A percentile compares a stretch with the other conserved stretches of the same genome.
Conservation (phyloP, 2,113 vertebrate genomes). For the Taxidea taxus region DNA sequence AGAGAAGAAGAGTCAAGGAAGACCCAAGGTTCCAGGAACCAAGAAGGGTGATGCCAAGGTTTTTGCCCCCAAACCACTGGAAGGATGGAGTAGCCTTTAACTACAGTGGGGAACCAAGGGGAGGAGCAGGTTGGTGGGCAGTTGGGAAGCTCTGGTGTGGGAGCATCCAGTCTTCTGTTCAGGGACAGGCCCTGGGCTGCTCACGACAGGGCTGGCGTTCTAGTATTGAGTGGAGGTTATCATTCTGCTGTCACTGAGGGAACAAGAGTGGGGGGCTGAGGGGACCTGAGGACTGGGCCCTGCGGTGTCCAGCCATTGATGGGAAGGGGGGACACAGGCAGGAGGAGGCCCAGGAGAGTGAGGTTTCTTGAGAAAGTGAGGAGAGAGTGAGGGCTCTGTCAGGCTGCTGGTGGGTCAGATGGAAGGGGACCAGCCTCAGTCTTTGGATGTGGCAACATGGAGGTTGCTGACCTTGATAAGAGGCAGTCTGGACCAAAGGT, state of each 20-base stretch:
- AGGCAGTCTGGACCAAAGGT: background rate
- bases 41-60: background rate
- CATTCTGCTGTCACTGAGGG: background rate
- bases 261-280: background rate
- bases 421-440: background rate
- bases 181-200: background rate
- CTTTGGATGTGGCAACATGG: background rate
- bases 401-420: fast-evolving
- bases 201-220: background rate
- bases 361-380: background rate
- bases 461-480: background rate
- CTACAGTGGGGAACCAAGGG: fast-evolving
- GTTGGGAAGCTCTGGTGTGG: background rate
- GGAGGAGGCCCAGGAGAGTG: background rate
- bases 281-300: background rate
- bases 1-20: fast-evolving
- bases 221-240: background rate
- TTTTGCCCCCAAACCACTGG: background rate
- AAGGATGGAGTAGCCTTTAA: background rate
- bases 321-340: background rate
- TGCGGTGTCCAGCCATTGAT: background rate
- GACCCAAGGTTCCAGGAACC: background rate
- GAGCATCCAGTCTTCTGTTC: background rate
- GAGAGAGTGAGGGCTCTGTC: background rate
- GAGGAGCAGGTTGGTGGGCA: background rate